phyloP scores from a whole-genome alignment of 2,888 invertebrate genomes.

The Octodonta nipae region DNA sequence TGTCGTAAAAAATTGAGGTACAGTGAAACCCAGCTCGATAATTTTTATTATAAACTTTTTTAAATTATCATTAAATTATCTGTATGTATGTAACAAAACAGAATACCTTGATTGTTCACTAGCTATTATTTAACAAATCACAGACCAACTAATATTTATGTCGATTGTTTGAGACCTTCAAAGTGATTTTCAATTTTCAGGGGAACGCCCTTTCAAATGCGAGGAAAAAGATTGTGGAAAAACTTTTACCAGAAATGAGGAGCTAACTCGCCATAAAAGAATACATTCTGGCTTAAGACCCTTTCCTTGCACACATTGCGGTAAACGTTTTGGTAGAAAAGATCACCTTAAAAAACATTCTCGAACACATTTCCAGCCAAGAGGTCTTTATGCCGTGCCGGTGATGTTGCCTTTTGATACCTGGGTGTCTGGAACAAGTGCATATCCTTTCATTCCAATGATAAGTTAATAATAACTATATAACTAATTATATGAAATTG shows the following conservation, averaged over 20 bases:
- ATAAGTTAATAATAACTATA: slow-evolving; percentile 23
- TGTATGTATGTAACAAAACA: too few species aligned
- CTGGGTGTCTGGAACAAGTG: slow-evolving; percentile 24
- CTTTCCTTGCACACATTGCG: slow-evolving; percentile 74
- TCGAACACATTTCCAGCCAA: slow-evolving; percentile 59
- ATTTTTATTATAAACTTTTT: too few species aligned
- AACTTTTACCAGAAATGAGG: slow-evolving; percentile 83
- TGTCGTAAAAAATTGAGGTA: too few species aligned
- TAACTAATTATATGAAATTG: too few species aligned
- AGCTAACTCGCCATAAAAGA: slow-evolving; percentile 78
- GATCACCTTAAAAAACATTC: slow-evolving; percentile 92
- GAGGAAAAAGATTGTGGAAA: slow-evolving; percentile 76
- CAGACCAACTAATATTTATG: too few species aligned
- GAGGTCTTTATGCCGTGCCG: slow-evolving; percentile 37
- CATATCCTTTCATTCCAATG: slow-evolving; percentile 22
- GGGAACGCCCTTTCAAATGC: slow-evolving; percentile 78
- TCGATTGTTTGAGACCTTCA: too few species aligned
- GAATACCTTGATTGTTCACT: too few species aligned
- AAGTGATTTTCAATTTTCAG: slow-evolving; percentile 39
- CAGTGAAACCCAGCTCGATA: too few species aligned
- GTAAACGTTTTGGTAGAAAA: slow-evolving; percentile 83
- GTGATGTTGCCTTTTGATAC: slow-evolving; percentile 33
- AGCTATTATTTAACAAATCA: too few species aligned
- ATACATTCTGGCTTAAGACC: slow-evolving; percentile 80
- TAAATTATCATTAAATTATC: too few species aligned